Conservation (phyloP, 2,113 vertebrate species). For the Nothoprocta pentlandii region DNA sequence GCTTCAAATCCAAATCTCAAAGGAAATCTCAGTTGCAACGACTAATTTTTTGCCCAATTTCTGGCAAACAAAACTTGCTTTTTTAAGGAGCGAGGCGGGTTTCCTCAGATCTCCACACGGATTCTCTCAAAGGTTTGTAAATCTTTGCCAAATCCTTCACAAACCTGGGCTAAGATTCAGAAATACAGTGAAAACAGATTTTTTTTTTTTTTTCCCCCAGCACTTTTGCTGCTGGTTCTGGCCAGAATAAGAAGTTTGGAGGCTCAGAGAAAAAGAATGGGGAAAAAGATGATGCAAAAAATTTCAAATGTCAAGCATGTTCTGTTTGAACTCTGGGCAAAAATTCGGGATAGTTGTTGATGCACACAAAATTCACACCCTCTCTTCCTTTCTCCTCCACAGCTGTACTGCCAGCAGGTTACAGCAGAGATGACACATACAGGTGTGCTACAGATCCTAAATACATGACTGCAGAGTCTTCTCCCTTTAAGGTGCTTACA, state of each 20-base stretch:
- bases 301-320: conserved; percentile 39
- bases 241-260: conserved; percentile 39
- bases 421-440: neutral
- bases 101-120: conserved; percentile 66
- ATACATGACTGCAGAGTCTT: neutral
- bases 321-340: conserved; percentile 26
- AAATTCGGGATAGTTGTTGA: neutral
- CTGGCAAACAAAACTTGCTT: conserved; percentile 49
- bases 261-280: conserved; percentile 3
- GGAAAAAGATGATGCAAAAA: conserved; percentile 56
- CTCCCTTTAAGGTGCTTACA: neutral
- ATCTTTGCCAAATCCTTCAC: conserved; percentile 66
- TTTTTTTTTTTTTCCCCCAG: neutral
- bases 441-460: neutral
- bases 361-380: neutral
- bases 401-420: neutral
- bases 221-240: conserved; percentile 57
- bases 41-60: conserved; percentile 59
- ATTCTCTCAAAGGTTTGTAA: conserved; percentile 71
- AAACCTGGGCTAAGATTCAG: conserved; percentile 71
- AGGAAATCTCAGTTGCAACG: conserved; percentile 42
- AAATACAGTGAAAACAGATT: conserved; percentile 69
- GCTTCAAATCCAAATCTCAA: conserved; percentile 56
- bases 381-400: neutral
- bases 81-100: conserved; percentile 44